Percentiles rank a stretch among this genome's conserved stretches.
Evolutionary conservation across 2,797 vertebrate species (phyloP).

Genomic region (Margarornis squamiger): DNA sequence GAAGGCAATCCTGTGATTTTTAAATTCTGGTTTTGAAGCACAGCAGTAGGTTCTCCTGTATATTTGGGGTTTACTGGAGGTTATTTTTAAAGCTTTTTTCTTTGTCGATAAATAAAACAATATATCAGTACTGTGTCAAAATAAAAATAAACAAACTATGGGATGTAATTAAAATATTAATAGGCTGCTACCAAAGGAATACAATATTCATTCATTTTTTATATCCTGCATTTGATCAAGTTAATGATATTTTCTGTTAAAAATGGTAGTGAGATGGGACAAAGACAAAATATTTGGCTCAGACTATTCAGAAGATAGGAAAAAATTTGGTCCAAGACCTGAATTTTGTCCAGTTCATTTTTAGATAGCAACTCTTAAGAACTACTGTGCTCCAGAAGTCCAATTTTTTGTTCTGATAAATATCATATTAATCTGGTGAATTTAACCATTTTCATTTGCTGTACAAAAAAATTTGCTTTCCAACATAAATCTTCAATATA

Average conservation of each 20-base stretch:
- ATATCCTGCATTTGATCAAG: background rate
- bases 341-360: background rate
- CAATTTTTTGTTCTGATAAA: background rate
- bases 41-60: background rate
- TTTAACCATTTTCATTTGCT: background rate
- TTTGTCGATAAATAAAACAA: background rate
- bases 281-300: background rate
- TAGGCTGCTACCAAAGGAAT: background rate
- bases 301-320: background rate
- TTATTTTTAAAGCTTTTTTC: background rate
- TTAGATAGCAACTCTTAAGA: background rate
- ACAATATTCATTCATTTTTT: background rate
- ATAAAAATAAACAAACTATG: background rate
- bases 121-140: background rate
- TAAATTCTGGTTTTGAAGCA: background rate
- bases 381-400: background rate
- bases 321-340: background rate
- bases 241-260: background rate
- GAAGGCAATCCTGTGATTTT: background rate
- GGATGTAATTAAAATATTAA: background rate
- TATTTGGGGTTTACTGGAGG: background rate
- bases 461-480: background rate
- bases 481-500: background rate
- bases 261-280: background rate
- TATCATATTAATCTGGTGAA: background rate